Percentiles rank a stretch among this genome's conserved stretches.
phyloP scores from a whole-genome alignment of 2,797 vertebrate species.

The Lagodon rhomboides region DNA sequence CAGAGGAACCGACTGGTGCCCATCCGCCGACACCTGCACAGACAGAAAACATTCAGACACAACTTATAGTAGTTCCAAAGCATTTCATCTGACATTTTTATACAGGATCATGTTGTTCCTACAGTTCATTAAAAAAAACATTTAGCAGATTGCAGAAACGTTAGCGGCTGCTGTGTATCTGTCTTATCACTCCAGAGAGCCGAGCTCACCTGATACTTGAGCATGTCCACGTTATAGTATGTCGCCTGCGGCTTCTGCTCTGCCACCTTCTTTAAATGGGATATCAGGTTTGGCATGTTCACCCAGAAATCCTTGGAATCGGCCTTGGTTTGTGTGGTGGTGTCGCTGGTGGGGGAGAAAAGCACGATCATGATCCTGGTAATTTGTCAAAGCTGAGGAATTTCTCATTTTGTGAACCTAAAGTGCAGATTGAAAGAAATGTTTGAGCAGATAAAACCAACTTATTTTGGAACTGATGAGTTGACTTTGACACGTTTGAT shows the following conservation, averaged over 20 bases:
- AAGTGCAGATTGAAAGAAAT: not conserved
- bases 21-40: conserved; percentile 92
- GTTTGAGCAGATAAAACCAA: not conserved
- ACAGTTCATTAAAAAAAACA: not conserved
- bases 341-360: conserved; percentile 85
- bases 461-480: not conserved
- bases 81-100: not conserved
- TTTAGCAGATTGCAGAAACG: too few relatives aligned
- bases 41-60: not conserved
- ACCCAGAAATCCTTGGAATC: conserved; percentile 98
- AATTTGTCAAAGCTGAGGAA: conserved; percentile 1
- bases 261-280: conserved; percentile 97
- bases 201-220: conserved; percentile 95
- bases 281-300: conserved; percentile 99
- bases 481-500: not conserved
- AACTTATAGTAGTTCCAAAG: not conserved
- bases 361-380: not conserved
- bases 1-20: conserved; percentile 93
- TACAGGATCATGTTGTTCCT: not conserved
- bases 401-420: not conserved
- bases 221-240: conserved; percentile 99
- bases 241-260: conserved; percentile 99
- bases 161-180: not conserved
- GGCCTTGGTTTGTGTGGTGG: conserved; percentile 87
- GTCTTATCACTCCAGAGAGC: too few relatives aligned